Evolutionary conservation across 2,113 vertebrate species (phyloP).

Genomic region (Notothenia coriiceps): DNA sequence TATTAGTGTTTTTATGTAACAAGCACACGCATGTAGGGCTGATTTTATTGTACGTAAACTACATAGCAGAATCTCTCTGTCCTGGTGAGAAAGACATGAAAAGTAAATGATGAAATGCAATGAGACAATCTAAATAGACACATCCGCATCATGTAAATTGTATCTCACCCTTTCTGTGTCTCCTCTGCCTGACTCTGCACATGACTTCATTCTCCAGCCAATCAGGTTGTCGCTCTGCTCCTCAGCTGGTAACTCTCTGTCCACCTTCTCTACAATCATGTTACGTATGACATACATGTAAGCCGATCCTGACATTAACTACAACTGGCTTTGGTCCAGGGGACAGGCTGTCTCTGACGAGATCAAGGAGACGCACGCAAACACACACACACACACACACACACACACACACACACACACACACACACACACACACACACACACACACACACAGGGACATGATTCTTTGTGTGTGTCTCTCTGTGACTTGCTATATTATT

Average conservation of each 20-base stretch:
- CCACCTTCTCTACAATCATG: constrained; percentile 54
- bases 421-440: not conserved
- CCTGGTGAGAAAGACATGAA: not conserved
- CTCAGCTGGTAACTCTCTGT: constrained; percentile 56
- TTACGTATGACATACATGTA: constrained; percentile 70
- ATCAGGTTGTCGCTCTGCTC: constrained; percentile 18
- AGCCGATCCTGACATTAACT: constrained; percentile 72
- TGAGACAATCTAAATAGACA: not conserved
- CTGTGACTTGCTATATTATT: not conserved
- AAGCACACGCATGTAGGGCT: not conserved
- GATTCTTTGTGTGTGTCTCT: not conserved
- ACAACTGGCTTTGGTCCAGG: constrained; percentile 63
- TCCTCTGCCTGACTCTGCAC: not conserved
- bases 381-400: not conserved
- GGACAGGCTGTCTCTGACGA: constrained; percentile 69
- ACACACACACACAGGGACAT: not conserved
- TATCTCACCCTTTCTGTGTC: constrained; percentile 6
- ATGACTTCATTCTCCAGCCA: constrained; percentile 54
- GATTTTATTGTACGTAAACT: constrained; percentile 8
- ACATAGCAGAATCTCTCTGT: not conserved
- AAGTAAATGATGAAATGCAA: not conserved
- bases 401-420: not conserved
- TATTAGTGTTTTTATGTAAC: not conserved
- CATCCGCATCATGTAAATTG: not conserved
- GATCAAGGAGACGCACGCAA: constrained; percentile 38